phyloP scores from a whole-genome alignment of 1,140 invertebrate species.

The Bicyclus anynana region DNA sequence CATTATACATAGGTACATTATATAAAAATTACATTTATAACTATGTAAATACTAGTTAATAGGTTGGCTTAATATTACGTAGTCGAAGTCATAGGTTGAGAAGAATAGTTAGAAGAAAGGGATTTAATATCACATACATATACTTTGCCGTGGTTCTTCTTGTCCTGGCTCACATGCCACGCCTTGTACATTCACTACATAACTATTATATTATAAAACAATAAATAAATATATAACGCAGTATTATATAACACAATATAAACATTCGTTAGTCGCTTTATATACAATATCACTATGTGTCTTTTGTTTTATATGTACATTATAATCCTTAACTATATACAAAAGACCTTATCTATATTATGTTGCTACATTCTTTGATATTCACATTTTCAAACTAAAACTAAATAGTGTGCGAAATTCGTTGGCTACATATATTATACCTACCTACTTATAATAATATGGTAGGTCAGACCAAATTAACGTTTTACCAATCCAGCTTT shows the following conservation, averaged over 20 bases:
- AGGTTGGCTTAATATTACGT: neutral
- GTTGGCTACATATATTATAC: constrained; percentile 3
- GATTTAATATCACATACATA: neutral
- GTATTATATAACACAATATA: constrained; percentile 23
- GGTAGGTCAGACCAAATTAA: too few relatives aligned
- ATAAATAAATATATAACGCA: neutral
- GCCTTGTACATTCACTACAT: constrained; percentile 26
- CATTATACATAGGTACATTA: too few relatives aligned
- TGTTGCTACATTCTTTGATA: neutral
- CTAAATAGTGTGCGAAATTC: neutral
- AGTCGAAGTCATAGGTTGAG: neutral
- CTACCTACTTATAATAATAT: too few relatives aligned
- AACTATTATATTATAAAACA: neutral
- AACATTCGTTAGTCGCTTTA: constrained; percentile 38
- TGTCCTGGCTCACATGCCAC: constrained; percentile 54
- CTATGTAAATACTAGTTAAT: too few relatives aligned
- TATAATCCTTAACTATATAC: constrained; percentile 31
- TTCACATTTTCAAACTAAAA: neutral
- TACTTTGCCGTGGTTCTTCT: constrained; percentile 16
- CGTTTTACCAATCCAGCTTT: too few relatives aligned
- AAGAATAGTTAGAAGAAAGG: neutral
- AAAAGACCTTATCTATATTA: neutral
- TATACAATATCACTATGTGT: constrained; percentile 66
- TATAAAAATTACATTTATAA: too few relatives aligned
- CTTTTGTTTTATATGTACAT: constrained; percentile 52